Conservation (phyloP, 2,797 vertebrate genomes). For the Lycodopsis pacificus region DNA sequence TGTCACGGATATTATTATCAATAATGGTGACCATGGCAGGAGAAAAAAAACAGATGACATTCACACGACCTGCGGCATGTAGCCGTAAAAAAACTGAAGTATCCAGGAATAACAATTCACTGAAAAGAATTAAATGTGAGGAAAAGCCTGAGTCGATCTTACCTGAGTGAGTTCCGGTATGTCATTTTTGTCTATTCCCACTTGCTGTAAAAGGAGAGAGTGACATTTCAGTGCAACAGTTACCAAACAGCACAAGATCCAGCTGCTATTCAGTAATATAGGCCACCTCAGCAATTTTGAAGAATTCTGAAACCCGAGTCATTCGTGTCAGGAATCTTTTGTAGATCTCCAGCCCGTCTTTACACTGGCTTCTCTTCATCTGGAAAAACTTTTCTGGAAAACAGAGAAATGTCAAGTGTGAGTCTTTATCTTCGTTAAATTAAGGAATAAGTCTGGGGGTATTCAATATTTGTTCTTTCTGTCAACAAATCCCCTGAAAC, state of each 20-base stretch:
- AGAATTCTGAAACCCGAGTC: conserved; percentile 98
- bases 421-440: background rate
- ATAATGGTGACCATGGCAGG: conserved; percentile 33
- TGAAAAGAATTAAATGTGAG: background rate
- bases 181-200: conserved; percentile 99
- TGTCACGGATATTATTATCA: conserved; percentile 3
- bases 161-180: conserved; percentile 99
- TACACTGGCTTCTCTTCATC: conserved; percentile 99
- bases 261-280: background rate
- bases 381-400: conserved; percentile 97
- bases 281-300: conserved; percentile 97
- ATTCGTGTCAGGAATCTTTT: conserved; percentile 98
- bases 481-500: background rate
- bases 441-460: background rate
- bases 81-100: background rate
- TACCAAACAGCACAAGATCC: background rate
- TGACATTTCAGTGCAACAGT: conserved; percentile 12
- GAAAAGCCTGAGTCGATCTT: conserved; percentile 61
- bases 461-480: background rate
- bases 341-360: conserved; percentile 99
- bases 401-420: background rate
- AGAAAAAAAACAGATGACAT: conserved; percentile 33
- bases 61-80: conserved; percentile 61
- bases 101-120: background rate
- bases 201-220: conserved; percentile 87